These are phyloP conservation scores for Pilophorus perplexus DNA, from an alignment of 2,888 invertebrate species.

Conservation along the genomic window DNA sequence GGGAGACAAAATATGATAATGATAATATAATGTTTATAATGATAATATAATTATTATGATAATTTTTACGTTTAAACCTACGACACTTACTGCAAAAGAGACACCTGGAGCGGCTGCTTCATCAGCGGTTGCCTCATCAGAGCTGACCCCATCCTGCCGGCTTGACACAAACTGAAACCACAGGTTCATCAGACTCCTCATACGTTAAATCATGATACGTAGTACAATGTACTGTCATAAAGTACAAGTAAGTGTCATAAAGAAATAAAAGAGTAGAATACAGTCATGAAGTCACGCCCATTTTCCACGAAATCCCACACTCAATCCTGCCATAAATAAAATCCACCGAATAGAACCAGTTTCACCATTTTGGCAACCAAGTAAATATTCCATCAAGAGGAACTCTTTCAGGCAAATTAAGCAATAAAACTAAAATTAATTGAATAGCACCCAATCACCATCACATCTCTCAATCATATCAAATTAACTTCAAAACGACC, in stretches of 20 bases:
- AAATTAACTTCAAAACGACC: neutral
- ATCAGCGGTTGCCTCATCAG: constrained; percentile 23
- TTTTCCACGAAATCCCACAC: neutral
- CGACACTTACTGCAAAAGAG: no score
- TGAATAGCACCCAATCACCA: neutral
- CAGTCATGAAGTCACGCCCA: neutral
- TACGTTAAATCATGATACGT: no score
- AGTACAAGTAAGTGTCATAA: no score
- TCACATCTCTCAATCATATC: neutral
- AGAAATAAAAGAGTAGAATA: no score
- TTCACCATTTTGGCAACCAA: no score
- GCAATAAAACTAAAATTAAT: neutral
- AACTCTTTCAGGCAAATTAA: neutral
- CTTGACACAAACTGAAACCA: constrained; percentile 29
- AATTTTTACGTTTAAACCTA: neutral
- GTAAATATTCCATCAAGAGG: neutral
- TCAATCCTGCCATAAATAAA: neutral
- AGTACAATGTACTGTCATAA: no score
- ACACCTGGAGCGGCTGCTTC: constrained; percentile 11
- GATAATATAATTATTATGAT: no score
- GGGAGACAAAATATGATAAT: no score
- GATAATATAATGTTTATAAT: no score
- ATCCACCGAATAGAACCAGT: no score
- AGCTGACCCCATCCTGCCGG: constrained; percentile 25
- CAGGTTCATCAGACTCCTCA: no score